These are phyloP conservation scores for Gavia stellata DNA, from an alignment of 2,113 vertebrate species.

Conservation along the genomic window DNA sequence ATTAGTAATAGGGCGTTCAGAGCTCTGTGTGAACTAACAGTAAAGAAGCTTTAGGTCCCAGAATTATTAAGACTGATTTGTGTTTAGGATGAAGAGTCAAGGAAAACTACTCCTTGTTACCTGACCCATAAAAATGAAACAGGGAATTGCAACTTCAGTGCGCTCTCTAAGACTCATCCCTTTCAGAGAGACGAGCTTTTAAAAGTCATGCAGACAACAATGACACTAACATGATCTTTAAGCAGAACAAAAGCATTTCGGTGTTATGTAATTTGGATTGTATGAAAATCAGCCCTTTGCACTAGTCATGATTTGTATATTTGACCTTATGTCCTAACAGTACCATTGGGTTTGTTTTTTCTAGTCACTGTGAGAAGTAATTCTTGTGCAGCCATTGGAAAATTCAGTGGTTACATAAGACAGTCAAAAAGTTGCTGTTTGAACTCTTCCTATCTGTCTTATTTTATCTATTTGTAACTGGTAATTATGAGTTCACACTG, in stretches of 20 bases:
- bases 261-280: not conserved
- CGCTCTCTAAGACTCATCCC: not conserved
- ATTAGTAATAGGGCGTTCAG: not conserved
- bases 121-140: not conserved
- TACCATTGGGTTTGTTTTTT: not conserved
- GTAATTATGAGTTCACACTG: not conserved
- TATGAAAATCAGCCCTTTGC: not conserved
- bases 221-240: not conserved
- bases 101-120: not conserved
- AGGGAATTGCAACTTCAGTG: not conserved
- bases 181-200: not conserved
- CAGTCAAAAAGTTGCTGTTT: not conserved
- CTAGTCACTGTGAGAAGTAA: not conserved
- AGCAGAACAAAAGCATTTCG: not conserved
- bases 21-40: not conserved
- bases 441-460: slow-evolving; percentile 20
- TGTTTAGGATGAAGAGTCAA: not conserved
- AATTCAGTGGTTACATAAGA: slow-evolving; percentile 17
- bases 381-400: not conserved
- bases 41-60: not conserved
- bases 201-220: not conserved
- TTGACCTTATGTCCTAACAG: rapidly evolving
- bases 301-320: not conserved
- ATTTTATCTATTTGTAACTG: slow-evolving; percentile 8
- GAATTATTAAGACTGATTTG: not conserved